Percentiles rank a stretch among this genome's conserved stretches.
Conservation (phyloP, 1,140 invertebrate genomes). For the Eriocheir sinensis region DNA sequence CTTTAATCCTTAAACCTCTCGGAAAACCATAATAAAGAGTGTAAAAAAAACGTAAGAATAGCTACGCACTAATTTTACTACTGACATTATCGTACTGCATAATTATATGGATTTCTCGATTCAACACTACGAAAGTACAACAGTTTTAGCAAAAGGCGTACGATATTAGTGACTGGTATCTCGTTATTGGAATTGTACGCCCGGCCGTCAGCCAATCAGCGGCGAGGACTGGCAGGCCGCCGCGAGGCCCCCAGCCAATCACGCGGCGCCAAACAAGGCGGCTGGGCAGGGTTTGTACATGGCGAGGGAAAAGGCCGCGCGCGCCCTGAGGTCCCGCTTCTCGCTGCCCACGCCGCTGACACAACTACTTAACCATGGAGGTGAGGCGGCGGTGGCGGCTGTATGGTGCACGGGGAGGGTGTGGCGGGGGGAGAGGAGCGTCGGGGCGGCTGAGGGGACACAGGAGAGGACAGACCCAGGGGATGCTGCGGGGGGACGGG, state of each 20-base stretch:
- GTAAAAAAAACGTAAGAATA: no score
- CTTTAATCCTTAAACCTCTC: no score
- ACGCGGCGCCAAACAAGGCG: neutral
- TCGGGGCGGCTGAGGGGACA: neutral
- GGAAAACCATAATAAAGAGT: no score
- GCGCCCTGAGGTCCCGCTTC: neutral
- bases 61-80: no score
- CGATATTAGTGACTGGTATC: no score
- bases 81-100: no score
- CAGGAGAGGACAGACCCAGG: no score
- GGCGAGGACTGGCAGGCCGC: neutral
- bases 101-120: no score
- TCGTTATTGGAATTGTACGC: constrained; percentile 55
- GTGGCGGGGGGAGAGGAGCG: neutral
- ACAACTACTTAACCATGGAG: constrained; percentile 61
- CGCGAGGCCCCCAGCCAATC: constrained; percentile 24
- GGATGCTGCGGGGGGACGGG: no score
- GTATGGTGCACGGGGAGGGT: neutral
- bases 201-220: constrained; percentile 7
- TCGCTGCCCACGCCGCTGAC: neutral
- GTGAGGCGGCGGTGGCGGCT: neutral
- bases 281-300: constrained; percentile 27
- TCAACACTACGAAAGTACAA: no score
- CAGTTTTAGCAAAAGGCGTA: no score
- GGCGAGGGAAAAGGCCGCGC: constrained; percentile 44